These are phyloP conservation scores for Trichopoda pennipes DNA, from an alignment of 2,888 invertebrate genomes.

Conservation along the genomic window DNA sequence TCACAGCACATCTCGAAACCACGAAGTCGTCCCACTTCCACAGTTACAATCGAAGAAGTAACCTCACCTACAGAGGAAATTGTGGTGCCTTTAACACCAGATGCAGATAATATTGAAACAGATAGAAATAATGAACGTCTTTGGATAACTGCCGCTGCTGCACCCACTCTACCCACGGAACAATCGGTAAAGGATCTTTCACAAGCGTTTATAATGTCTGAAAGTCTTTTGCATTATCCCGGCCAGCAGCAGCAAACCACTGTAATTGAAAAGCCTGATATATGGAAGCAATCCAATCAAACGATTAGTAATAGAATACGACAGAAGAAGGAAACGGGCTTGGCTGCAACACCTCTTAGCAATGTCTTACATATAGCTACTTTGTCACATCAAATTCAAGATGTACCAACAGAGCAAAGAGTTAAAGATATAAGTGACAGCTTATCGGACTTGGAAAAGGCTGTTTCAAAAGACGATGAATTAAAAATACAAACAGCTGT, in stretches of 20 bases:
- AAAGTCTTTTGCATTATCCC: slow-evolving; percentile 76
- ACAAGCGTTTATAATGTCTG: slow-evolving; percentile 75
- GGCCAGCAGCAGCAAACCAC: slow-evolving; percentile 71
- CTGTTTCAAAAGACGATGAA: slow-evolving; percentile 83
- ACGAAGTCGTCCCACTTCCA: slow-evolving; percentile 79
- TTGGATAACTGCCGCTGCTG: slow-evolving; percentile 74
- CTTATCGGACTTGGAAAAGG: slow-evolving; percentile 78
- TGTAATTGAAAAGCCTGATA: slow-evolving; percentile 65
- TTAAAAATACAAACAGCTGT: slow-evolving; percentile 86
- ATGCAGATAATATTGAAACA: slow-evolving; percentile 76
- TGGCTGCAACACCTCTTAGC: slow-evolving; percentile 83
- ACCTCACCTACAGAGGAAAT: slow-evolving; percentile 81
- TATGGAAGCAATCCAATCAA: slow-evolving; percentile 83
- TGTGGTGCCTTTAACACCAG: slow-evolving; percentile 82
- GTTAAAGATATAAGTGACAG: slow-evolving; percentile 83
- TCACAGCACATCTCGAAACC: slow-evolving; percentile 71
- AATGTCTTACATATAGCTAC: slow-evolving; percentile 85
- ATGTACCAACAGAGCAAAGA: slow-evolving; percentile 83
- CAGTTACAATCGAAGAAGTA: slow-evolving; percentile 83
- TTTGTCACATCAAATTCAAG: slow-evolving; percentile 82
- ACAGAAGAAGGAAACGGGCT: slow-evolving; percentile 82
- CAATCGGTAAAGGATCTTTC: slow-evolving; percentile 72
- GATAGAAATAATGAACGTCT: slow-evolving; percentile 71
- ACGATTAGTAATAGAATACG: slow-evolving; percentile 83
- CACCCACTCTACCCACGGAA: slow-evolving; percentile 66